Evolutionary conservation across 2,113 vertebrate species (phyloP), one percentile per base, ranked within the genome.

Genomic region (Scomber japonicus): DNA sequence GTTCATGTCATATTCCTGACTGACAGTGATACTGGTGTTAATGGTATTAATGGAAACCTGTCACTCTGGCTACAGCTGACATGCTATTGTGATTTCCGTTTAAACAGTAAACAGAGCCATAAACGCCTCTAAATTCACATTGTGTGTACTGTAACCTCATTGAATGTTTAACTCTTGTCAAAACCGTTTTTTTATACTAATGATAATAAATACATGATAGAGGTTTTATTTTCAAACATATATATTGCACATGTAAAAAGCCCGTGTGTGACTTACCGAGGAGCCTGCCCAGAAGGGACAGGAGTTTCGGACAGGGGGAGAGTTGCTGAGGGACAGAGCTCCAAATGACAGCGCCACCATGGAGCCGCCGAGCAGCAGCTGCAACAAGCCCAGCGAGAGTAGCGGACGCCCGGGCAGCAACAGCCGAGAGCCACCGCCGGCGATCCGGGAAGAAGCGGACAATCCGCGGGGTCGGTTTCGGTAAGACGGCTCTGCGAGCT

Each of bases 211-310:
- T 7, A 8, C 6, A 40, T 40, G 6, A 8, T 40, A 40, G 6
- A 40, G 35, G 35, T 9, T 9, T 40, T 9, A 40, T 40, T 40
- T 7, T 40, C 35, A 9, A 9, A 40, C 35, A 40, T 40, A 9
- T 27, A 2, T 27, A 27, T 27, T 27, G 24, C 24, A 27, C 24
- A 27, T 27, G 24, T 27, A 51, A 46, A 35, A 2, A 17, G 8
- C 40, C 31, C 1, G 19, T 1, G 40, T 17, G 14, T 11, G 7
- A 81, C 97, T 96, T 85, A 98, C 97, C 93, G 95, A 96, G 53
- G 93, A 96, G 59, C 96, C 96, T 0, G 96, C 95, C 96, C 96
- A 97, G 66, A 96, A 94, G 6, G 96, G 95, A 69, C 95, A 97
- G 0, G 95, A 94, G 80, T 91, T 94, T 50, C 92, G 84, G 45